A percentile compares a stretch with the other conserved stretches of the same genome.
phyloP scores from a whole-genome alignment of 2,888 invertebrate species.

The Rhamphomyia laevipes region DNA sequence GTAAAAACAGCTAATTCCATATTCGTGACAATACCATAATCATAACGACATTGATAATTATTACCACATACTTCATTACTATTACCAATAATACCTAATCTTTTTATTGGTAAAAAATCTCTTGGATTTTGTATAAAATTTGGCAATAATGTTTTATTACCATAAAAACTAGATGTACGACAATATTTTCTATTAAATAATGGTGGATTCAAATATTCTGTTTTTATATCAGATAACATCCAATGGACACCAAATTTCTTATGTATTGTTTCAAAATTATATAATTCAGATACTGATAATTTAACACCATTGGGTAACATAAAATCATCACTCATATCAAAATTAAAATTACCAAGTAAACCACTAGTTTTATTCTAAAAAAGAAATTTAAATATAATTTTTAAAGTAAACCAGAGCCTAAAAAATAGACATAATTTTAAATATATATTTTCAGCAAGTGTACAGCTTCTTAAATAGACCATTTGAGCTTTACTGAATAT shows the following conservation, averaged over 20 bases:
- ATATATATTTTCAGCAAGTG: too few species aligned
- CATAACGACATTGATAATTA: constrained; percentile 70
- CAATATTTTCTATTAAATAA: too few species aligned
- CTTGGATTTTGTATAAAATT: constrained; percentile 52
- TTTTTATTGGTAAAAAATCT: constrained; percentile 55
- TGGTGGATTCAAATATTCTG: too few species aligned
- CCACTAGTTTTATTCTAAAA: background rate
- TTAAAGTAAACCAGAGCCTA: too few species aligned
- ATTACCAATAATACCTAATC: constrained; percentile 44
- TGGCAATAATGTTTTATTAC: constrained; percentile 59
- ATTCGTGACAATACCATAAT: constrained; percentile 67
- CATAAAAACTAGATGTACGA: constrained; percentile 60
- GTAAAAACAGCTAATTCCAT: constrained; percentile 71
- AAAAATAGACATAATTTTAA: too few species aligned
- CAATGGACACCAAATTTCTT: too few species aligned
- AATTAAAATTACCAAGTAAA: background rate
- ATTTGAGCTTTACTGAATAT: too few species aligned
- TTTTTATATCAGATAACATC: too few species aligned
- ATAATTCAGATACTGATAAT: too few species aligned
- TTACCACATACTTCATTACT: constrained; percentile 59
- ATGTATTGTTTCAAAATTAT: too few species aligned
- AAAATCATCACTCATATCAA: background rate
- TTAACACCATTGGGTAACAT: background rate
- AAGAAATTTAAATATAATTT: background rate
- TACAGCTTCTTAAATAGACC: too few species aligned